Evolutionary conservation across 2,888 invertebrate genomes (phyloP).

Genomic region (Drosophila longiperda): DNA sequence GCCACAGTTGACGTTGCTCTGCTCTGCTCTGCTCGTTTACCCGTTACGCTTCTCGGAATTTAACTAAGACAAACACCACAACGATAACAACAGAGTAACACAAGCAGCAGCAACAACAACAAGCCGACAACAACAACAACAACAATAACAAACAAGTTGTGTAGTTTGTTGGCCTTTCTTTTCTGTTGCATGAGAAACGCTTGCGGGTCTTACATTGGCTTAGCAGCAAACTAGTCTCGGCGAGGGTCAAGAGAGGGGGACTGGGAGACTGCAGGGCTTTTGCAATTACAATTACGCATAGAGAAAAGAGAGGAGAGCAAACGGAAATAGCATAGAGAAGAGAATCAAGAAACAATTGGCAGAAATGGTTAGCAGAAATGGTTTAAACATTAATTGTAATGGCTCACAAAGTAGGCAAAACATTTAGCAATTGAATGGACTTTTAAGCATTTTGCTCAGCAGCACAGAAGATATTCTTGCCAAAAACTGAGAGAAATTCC

Average conservation of each 20-base stretch:
- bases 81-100: slow-evolving; percentile 74
- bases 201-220: slow-evolving; percentile 81
- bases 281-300: slow-evolving; percentile 76
- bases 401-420: slow-evolving; percentile 66
- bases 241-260: slow-evolving; percentile 7
- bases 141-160: slow-evolving; percentile 58
- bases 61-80: slow-evolving; percentile 79
- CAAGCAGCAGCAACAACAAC: slow-evolving; percentile 34
- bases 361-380: slow-evolving; percentile 33
- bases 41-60: slow-evolving; percentile 79
- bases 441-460: slow-evolving; percentile 29
- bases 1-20: slow-evolving; percentile 58
- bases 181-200: slow-evolving; percentile 65
- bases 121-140: slow-evolving; percentile 20
- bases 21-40: slow-evolving; percentile 68
- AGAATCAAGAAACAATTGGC: slow-evolving; percentile 23
- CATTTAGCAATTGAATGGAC: slow-evolving; percentile 59
- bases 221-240: slow-evolving; percentile 79
- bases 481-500: neutral
- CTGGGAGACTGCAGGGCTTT: slow-evolving; percentile 41
- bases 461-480: slow-evolving; percentile 1
- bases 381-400: slow-evolving; percentile 60
- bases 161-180: slow-evolving; percentile 79
- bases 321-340: slow-evolving; percentile 42
- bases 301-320: slow-evolving; percentile 21